A percentile compares a stretch with the other conserved stretches of the same genome.
Conservation (phyloP, 2,113 vertebrate genomes). For the Theristicus caerulescens region DNA sequence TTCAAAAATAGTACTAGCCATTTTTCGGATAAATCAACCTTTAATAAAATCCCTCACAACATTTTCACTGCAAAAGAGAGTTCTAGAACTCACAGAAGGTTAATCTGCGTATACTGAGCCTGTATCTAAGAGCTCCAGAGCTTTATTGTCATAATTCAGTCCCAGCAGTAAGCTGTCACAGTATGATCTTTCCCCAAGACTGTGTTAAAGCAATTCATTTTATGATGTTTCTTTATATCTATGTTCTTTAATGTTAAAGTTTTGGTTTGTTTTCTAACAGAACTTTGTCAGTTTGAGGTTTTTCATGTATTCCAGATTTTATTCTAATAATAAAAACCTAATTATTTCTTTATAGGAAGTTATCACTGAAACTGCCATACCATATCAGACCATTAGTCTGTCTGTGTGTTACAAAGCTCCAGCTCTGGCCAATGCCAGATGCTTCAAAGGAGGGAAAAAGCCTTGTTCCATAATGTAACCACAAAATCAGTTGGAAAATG, state of each 20-base stretch:
- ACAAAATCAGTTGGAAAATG: background rate
- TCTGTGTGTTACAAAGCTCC: background rate
- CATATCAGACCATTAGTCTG: background rate
- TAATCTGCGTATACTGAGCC: background rate
- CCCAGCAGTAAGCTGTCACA: background rate
- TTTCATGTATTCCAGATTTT: background rate
- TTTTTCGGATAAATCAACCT: background rate
- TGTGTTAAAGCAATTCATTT: background rate
- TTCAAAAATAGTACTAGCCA: background rate
- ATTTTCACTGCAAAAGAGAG: background rate
- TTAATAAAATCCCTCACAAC: background rate
- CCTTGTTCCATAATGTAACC: background rate
- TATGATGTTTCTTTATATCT: background rate
- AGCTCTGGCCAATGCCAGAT: background rate
- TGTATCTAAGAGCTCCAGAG: background rate
- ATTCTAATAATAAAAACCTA: background rate
- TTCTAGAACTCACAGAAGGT: background rate
- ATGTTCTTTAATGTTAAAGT: background rate
- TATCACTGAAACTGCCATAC: background rate
- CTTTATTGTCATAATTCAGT: background rate
- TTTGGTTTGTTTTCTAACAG: background rate
- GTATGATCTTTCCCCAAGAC: background rate
- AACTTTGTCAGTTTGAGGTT: background rate
- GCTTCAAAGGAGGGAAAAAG: background rate
- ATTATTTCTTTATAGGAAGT: slow-evolving; percentile 15